These are phyloP conservation scores for Actenoides lindsayi DNA, from an alignment of 2,113 vertebrate genomes.

Conservation along the genomic window DNA sequence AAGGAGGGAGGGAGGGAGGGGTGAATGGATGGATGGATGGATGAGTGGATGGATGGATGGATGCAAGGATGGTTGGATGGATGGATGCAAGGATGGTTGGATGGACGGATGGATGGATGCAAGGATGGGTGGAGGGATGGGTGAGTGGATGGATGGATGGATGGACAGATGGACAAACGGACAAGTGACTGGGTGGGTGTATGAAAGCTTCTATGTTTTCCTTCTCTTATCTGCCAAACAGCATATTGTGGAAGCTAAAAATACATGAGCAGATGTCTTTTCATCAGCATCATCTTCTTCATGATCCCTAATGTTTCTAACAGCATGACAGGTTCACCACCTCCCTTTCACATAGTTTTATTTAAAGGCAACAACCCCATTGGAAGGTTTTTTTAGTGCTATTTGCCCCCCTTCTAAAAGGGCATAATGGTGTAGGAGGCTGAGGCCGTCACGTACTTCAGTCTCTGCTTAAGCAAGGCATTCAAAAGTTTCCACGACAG, in stretches of 20 bases:
- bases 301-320: background rate
- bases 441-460: background rate
- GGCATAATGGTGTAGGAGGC: background rate
- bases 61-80: rapidly evolving
- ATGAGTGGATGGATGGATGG: background rate
- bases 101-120: rapidly evolving
- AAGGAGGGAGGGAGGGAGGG: background rate
- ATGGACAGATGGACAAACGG: rapidly evolving
- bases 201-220: background rate
- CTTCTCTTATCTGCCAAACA: background rate
- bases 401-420: background rate
- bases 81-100: rapidly evolving
- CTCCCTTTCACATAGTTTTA: background rate
- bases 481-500: background rate
- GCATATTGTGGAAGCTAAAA: background rate
- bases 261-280: background rate
- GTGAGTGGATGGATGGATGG: background rate
- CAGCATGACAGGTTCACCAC: background rate
- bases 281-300: background rate
- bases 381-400: background rate
- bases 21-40: no score
- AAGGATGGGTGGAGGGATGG: background rate
- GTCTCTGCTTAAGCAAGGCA: background rate
- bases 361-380: background rate
- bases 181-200: background rate